Percentiles rank a stretch among this genome's conserved stretches.
Evolutionary conservation across 2,888 invertebrate genomes (phyloP).

Genomic region (Drosophila yooni): DNA sequence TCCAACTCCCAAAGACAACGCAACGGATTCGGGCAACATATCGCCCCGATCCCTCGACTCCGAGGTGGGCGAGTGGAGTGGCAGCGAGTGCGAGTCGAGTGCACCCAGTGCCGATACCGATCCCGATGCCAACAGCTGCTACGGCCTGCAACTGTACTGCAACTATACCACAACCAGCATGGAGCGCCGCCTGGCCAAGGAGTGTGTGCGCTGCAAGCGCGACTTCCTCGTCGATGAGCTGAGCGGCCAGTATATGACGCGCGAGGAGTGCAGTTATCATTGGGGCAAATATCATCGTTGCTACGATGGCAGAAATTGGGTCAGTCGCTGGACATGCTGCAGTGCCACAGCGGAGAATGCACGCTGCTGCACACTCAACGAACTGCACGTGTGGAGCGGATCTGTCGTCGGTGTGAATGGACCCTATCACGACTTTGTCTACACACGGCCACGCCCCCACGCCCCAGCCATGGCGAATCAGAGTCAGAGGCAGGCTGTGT

Average conservation of each 20-base stretch:
- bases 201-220: constrained; percentile 90
- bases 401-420: constrained; percentile 90
- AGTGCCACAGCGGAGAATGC: constrained; percentile 78
- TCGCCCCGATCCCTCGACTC: constrained; percentile 86
- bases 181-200: constrained; percentile 85
- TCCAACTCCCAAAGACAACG: constrained; percentile 65
- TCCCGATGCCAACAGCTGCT: constrained; percentile 31
- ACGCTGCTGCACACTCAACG: constrained; percentile 88
- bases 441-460: constrained; percentile 85
- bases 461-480: neutral
- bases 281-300: constrained; percentile 90
- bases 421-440: constrained; percentile 89
- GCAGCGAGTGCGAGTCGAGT: constrained; percentile 61
- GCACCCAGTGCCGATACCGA: constrained; percentile 75
- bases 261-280: constrained; percentile 93
- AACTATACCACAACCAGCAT: constrained; percentile 34
- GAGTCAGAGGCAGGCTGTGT: constrained; percentile 85
- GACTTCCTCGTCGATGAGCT: constrained; percentile 89
- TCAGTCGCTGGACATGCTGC: constrained; percentile 88
- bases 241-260: constrained; percentile 89
- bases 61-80: constrained; percentile 74
- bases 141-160: constrained; percentile 60
- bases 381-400: constrained; percentile 92
- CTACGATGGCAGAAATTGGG: constrained; percentile 42
- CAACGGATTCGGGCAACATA: constrained; percentile 85